phyloP scores from a whole-genome alignment of 2,113 vertebrate species.

The Numenius arquata region DNA sequence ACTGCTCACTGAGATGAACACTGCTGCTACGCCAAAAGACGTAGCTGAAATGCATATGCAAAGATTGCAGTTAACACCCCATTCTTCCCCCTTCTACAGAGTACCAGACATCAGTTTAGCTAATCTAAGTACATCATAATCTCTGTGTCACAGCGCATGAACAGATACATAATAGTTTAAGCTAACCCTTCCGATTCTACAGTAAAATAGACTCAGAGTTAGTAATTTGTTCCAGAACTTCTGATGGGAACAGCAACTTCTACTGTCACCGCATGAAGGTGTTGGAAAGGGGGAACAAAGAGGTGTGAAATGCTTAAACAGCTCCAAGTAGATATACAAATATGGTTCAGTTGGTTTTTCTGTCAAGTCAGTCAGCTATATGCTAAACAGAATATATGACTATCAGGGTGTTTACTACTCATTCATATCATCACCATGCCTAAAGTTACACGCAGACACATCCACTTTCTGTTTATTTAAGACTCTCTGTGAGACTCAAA shows the following conservation, averaged over 20 bases:
- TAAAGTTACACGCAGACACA: background rate
- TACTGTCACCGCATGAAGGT: background rate
- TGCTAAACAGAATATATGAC: background rate
- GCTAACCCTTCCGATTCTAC: background rate
- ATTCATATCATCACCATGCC: background rate
- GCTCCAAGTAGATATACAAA: background rate
- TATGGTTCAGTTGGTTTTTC: background rate
- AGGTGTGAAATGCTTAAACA: background rate
- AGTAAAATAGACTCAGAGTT: background rate
- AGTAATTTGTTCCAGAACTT: background rate
- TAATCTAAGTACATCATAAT: background rate
- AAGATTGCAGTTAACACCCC: background rate
- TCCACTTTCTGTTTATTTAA: slow-evolving; percentile 21
- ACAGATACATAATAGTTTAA: background rate
- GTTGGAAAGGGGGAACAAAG: background rate
- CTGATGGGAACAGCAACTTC: background rate
- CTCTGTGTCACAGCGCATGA: background rate
- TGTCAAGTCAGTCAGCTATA: background rate
- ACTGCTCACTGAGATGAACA: background rate
- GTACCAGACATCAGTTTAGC: background rate
- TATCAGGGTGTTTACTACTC: background rate
- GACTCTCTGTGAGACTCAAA: slow-evolving; percentile 26
- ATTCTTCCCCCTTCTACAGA: background rate
- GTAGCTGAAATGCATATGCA: background rate
- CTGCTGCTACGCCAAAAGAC: background rate